Evolutionary conservation across 2,113 vertebrate species (phyloP), one percentile per base, ranked within the genome.

Genomic region (Crocuta crocuta): DNA sequence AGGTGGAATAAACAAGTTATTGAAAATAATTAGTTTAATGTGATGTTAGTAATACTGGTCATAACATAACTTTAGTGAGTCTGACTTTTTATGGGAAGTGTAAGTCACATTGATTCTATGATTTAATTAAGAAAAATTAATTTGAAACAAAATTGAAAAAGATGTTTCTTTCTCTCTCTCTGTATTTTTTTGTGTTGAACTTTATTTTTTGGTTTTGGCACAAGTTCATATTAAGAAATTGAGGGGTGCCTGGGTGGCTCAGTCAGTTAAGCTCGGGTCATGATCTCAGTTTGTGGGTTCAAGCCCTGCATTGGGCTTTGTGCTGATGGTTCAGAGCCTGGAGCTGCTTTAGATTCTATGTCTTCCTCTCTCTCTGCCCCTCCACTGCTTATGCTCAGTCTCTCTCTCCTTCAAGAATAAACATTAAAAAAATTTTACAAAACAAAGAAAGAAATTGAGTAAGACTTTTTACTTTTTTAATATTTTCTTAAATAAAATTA

Each of bases 121-220:
- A 23, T 89, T 91, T 91, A 71, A 90, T 70, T 93, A 73, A 91
- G 35, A 87, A 87, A 63, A 79, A 95, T 35, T 84, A 76, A 83
- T 92, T 88, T 89, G 71, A 95, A 88, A 55, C 61, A 86, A 39
- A 96, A 43, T 19, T 74, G 39, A 17, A 73, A 55, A 79, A 53
- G 86, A n/a, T 76, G 21, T 80, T 73, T 28, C 24, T 71, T 66
- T 43, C 28, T 55, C 71, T 31, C 35, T 35, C 35, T 35, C 35
- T 35, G 35, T 35, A 3, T 58, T 48, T 19, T 45, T 92, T 93
- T 39, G 7, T 71, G 33, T 92, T 87, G 8, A 63, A 89, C 11
- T 94, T 88, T 81, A 11, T 74, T 58, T 89, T 92, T 97, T 93
- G 68, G 10, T 48, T 39, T 95, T 78, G 33, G 45, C 87, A 8